A percentile compares a stretch with the other conserved stretches of the same genome.
phyloP scores from a whole-genome alignment of 2,797 vertebrate genomes.

The Oophaga sylvatica region DNA sequence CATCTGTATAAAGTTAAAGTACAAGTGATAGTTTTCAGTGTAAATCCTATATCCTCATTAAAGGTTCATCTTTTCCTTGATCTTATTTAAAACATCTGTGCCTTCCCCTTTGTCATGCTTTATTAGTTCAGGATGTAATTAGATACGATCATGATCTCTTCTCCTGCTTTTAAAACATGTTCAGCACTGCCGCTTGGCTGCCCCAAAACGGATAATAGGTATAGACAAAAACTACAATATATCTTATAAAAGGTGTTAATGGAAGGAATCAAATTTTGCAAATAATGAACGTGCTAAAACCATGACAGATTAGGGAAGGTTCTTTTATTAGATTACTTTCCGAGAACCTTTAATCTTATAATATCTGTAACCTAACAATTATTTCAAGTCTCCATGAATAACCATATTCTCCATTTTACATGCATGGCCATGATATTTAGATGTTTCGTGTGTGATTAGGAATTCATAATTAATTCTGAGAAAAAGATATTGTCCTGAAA shows the following conservation, averaged over 20 bases:
- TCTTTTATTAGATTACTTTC: background rate
- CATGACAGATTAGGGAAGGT: background rate
- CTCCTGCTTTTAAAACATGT: constrained; percentile 5
- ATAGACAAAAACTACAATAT: background rate
- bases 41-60: constrained; percentile 7
- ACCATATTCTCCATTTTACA: background rate
- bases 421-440: background rate
- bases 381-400: background rate
- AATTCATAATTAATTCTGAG: background rate
- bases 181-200: background rate
- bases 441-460: background rate
- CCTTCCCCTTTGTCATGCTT: background rate
- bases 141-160: background rate
- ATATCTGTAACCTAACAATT: background rate
- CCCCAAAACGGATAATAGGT: background rate
- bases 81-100: background rate
- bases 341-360: background rate
- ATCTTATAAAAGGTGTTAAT: background rate
- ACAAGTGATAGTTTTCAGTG: background rate
- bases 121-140: constrained; percentile 15
- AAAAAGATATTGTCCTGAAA: background rate
- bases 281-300: background rate
- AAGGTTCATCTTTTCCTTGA: constrained; percentile 11
- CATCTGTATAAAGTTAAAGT: constrained; percentile 9
- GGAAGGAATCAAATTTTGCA: background rate